Evolutionary conservation across 2,797 vertebrate genomes (phyloP).

Genomic region (Carduelis carduelis): DNA sequence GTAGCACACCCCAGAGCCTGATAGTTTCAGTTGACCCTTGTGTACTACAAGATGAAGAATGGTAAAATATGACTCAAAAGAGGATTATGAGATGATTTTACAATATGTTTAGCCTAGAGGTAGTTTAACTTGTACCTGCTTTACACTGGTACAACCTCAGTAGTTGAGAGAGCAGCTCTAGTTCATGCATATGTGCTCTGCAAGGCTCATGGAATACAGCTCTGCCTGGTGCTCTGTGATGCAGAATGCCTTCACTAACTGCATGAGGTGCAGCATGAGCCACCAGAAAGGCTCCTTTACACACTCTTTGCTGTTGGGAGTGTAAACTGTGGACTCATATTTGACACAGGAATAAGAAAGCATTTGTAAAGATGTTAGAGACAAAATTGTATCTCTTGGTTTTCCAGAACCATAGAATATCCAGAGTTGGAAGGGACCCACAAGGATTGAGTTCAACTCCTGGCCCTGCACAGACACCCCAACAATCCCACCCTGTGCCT

Average conservation of each 20-base stretch:
- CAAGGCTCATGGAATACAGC: neutral
- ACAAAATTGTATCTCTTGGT: neutral
- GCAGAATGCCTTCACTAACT: neutral
- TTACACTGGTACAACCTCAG: neutral
- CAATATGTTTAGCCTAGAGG: neutral
- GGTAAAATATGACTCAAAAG: neutral
- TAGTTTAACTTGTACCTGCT: neutral
- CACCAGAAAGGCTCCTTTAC: neutral
- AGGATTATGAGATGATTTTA: neutral
- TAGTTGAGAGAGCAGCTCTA: neutral
- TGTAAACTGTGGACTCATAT: neutral
- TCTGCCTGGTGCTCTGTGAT: neutral
- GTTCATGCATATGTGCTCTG: neutral
- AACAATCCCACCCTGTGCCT: neutral
- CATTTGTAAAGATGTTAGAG: neutral
- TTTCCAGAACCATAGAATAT: neutral
- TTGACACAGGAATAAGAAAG: neutral
- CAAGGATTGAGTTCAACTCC: neutral
- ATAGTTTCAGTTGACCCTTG: neutral
- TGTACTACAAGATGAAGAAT: neutral
- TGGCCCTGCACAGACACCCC: neutral
- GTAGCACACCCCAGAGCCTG: neutral
- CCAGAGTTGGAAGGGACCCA: neutral
- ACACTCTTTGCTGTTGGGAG: neutral
- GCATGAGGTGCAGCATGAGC: neutral